Conservation (phyloP, 2,797 vertebrate species). For the Hipposideros larvatus region DNA sequence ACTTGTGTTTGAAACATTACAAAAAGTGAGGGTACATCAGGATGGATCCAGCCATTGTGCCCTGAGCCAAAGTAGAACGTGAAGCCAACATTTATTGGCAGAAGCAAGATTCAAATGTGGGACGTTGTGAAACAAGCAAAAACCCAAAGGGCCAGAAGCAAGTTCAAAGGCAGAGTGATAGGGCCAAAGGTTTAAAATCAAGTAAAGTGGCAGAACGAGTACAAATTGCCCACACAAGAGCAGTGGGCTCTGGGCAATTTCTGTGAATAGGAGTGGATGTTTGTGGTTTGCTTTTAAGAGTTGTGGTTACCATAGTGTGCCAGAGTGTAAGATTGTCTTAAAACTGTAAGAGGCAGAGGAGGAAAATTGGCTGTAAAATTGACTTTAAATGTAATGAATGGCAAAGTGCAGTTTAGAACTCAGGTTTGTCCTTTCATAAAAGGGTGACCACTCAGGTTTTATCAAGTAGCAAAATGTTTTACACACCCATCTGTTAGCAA, state of each 20-base stretch:
- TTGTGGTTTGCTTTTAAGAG: neutral
- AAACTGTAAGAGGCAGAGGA: neutral
- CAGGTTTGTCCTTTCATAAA: neutral
- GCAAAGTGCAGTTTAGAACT: neutral
- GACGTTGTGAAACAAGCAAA: conserved; percentile 5
- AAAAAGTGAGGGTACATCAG: neutral
- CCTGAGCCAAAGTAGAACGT: neutral
- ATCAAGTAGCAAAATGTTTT: neutral
- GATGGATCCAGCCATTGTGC: neutral
- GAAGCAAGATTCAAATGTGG: neutral
- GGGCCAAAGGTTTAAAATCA: neutral
- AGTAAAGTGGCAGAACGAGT: neutral
- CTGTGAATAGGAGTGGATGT: neutral
- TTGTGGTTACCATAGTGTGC: neutral
- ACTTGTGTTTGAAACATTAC: neutral
- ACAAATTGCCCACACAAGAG: neutral
- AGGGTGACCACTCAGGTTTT: neutral
- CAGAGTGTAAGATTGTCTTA: neutral
- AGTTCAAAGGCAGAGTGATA: neutral
- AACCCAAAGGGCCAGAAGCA: neutral
- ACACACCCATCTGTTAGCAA: neutral
- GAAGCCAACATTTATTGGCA: neutral
- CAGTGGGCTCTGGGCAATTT: neutral
- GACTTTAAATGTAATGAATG: neutral
- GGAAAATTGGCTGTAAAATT: conserved; percentile 1